Evolutionary conservation across 92 coral and sea anemone genomes (phyloP).

Genomic region (Zoanthus gigantus): DNA sequence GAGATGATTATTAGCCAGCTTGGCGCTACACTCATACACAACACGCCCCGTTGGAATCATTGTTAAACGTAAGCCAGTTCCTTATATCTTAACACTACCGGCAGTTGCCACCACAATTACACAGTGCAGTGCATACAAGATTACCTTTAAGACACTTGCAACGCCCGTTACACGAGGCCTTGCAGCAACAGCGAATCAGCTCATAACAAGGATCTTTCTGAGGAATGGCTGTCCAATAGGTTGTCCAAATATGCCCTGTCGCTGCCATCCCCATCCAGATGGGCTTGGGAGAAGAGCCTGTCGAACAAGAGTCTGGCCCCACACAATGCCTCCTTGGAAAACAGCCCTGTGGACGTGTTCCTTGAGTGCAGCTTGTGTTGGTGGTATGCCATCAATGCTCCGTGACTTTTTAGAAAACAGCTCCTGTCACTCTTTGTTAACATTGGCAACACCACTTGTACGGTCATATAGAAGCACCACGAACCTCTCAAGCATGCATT

Average conservation of each 20-base stretch:
- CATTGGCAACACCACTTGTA: constrained; percentile 52
- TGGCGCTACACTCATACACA: constrained; percentile 28
- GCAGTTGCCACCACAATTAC: constrained; percentile 49
- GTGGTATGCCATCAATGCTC: constrained; percentile 39
- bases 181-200: constrained; percentile 48
- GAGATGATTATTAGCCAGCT: too few species aligned
- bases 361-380: constrained; percentile 44
- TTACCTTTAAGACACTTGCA: constrained; percentile 12
- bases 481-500: too few species aligned
- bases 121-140: constrained; percentile 47
- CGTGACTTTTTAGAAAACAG: constrained; percentile 31
- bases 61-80: constrained; percentile 22
- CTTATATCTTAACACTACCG: constrained; percentile 28
- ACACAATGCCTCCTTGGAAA: constrained; percentile 46
- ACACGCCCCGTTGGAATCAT: constrained; percentile 12
- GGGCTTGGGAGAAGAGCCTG: background rate
- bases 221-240: background rate
- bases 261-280: constrained; percentile 44
- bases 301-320: constrained; percentile 45
- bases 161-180: constrained; percentile 26
- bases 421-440: constrained; percentile 16
- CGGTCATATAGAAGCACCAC: constrained; percentile 62
- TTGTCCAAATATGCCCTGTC: constrained; percentile 19
- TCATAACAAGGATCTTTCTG: constrained; percentile 51
- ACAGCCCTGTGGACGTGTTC: constrained; percentile 42